A percentile compares a stretch with the other conserved stretches of the same genome.
phyloP scores from a whole-genome alignment of 2,113 vertebrate species.

The Microcebus jonahi region DNA sequence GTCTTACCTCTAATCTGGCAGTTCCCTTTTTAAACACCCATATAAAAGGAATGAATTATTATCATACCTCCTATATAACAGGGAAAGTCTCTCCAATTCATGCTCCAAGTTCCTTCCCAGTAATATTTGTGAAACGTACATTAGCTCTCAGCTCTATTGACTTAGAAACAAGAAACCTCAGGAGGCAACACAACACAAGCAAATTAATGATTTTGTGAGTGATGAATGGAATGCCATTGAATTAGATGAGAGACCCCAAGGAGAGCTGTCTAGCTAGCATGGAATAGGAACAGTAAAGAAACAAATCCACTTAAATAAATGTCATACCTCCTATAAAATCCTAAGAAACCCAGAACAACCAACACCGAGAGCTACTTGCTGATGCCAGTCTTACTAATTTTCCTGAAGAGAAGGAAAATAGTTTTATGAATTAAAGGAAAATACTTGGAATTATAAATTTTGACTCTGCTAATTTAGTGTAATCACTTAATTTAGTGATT shows the following conservation, averaged over 20 bases:
- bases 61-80: background rate
- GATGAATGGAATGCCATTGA: constrained; percentile 42
- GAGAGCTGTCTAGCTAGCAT: background rate
- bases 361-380: background rate
- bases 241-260: constrained; percentile 33
- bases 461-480: background rate
- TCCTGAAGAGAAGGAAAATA: background rate
- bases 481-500: background rate
- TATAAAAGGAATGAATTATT: background rate
- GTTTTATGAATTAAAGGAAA: background rate
- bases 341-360: background rate
- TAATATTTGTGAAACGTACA: constrained; percentile 36
- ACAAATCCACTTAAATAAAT: constrained; percentile 44
- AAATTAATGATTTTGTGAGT: constrained; percentile 63
- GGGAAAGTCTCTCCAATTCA: background rate
- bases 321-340: background rate
- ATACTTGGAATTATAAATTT: background rate
- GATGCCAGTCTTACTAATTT: background rate
- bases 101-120: background rate
- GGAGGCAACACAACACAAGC: background rate
- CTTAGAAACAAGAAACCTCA: constrained; percentile 11
- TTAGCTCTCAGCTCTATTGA: constrained; percentile 20
- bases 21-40: background rate
- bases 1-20: background rate
- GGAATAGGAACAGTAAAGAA: background rate